Percentiles rank a stretch among this genome's conserved stretches.
Conservation (phyloP, 2,888 invertebrate species). For the Acrobasis suavella region DNA sequence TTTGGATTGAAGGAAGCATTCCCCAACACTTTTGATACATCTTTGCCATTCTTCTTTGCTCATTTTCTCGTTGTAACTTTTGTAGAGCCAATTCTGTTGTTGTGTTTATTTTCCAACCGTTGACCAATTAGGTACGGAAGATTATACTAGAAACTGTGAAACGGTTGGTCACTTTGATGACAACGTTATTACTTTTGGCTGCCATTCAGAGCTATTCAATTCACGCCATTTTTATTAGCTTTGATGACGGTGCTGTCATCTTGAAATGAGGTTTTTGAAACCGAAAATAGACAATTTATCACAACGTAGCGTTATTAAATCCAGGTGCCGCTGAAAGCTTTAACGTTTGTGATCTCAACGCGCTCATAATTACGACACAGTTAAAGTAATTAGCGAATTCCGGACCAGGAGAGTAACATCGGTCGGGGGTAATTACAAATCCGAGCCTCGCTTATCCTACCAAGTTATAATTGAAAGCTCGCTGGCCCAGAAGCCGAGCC, state of each 20-base stretch:
- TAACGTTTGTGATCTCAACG: constrained; percentile 54
- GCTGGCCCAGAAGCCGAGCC: constrained; percentile 66
- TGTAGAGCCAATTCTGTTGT: constrained; percentile 25
- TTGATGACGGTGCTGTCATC: constrained; percentile 1
- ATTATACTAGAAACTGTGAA: constrained; percentile 1
- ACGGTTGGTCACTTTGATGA: background rate
- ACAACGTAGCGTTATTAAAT: constrained; percentile 36
- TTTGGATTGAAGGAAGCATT: constrained; percentile 61
- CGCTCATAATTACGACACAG: constrained; percentile 63
- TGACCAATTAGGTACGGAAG: constrained; percentile 1
- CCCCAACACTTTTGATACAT: constrained; percentile 55
- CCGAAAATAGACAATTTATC: constrained; percentile 29
- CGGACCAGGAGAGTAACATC: constrained; percentile 48
- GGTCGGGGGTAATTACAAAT: constrained; percentile 66
- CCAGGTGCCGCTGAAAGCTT: constrained; percentile 46
- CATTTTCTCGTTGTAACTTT: constrained; percentile 39
- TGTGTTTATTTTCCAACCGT: constrained; percentile 7
- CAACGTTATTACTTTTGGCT: constrained; percentile 6
- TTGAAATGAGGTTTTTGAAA: constrained; percentile 3
- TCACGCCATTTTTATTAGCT: constrained; percentile 14
- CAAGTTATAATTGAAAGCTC: constrained; percentile 79
- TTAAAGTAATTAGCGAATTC: constrained; percentile 58
- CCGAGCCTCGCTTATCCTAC: constrained; percentile 65
- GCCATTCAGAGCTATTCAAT: constrained; percentile 1
- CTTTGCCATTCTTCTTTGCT: constrained; percentile 50